Percentiles rank a stretch among this genome's conserved stretches.
Conservation (phyloP, 2,113 vertebrate genomes). For the Serilophus lunatus region DNA sequence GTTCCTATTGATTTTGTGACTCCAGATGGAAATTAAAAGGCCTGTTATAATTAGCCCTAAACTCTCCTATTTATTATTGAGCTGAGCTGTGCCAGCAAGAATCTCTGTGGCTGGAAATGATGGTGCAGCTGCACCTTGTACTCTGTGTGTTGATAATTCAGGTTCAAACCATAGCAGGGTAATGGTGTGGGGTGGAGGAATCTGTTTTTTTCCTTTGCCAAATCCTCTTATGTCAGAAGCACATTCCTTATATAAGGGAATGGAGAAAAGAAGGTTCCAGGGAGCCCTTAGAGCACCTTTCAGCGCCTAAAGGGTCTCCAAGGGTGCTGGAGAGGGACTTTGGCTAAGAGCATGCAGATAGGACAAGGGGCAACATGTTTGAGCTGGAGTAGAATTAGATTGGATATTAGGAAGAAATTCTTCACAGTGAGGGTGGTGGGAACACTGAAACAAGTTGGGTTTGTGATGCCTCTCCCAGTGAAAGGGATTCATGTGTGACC, state of each 20-base stretch:
- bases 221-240: not conserved
- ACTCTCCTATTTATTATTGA: not conserved
- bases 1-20: slow-evolving; percentile 53
- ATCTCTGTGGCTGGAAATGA: not conserved
- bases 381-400: not conserved
- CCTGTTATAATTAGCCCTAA: slow-evolving; percentile 47
- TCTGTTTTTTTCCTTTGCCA: not conserved
- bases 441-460: not conserved
- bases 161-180: not conserved
- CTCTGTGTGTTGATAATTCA: not conserved
- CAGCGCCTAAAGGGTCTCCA: not conserved
- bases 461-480: not conserved
- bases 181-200: not conserved
- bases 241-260: not conserved
- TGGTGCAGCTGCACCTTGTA: not conserved
- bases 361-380: not conserved
- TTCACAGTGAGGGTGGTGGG: not conserved
- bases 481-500: not conserved
- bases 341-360: not conserved
- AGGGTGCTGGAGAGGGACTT: not conserved
- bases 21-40: slow-evolving; percentile 31
- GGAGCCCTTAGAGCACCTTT: not conserved
- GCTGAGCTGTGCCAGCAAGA: not conserved
- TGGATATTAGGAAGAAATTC: no score
- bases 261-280: not conserved